Conservation (phyloP, 92 coral and sea anemone genomes). For the Hydrozoanthus gracilis region DNA sequence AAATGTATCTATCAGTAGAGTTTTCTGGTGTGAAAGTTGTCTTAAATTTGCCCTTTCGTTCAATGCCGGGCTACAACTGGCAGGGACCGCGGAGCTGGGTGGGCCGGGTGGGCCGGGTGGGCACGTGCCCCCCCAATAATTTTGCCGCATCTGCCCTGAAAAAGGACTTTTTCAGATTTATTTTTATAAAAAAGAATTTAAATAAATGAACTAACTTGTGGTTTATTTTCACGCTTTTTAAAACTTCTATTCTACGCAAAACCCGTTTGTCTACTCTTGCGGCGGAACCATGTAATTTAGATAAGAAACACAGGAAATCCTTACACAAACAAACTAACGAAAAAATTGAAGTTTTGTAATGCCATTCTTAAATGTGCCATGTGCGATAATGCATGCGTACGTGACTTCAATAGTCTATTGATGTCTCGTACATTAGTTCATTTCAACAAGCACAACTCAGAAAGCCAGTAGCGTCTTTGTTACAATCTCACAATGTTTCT, state of each 20-base stretch:
- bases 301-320: constrained; percentile 28
- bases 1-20: no score
- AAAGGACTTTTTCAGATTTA: constrained; percentile 24
- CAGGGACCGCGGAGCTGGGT: constrained; percentile 26
- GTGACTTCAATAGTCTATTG: constrained; percentile 32
- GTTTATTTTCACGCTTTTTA: constrained; percentile 28
- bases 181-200: constrained; percentile 15
- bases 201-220: constrained; percentile 33
- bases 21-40: no score
- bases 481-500: constrained; percentile 38
- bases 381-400: constrained; percentile 37
- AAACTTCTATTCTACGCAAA: constrained; percentile 29
- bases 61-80: no score
- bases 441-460: constrained; percentile 43
- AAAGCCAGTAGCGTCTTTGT: constrained; percentile 46
- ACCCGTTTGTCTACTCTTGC: constrained; percentile 33
- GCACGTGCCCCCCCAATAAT: background rate
- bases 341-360: constrained; percentile 27
- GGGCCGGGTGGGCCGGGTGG: constrained; percentile 12
- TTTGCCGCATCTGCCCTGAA: constrained; percentile 25
- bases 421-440: constrained; percentile 12
- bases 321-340: constrained; percentile 41
- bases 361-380: constrained; percentile 37
- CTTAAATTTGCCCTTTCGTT: no score
- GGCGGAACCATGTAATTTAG: constrained; percentile 37